Conservation (phyloP, 2,888 invertebrate genomes). For the Rhodophaea formosa region DNA sequence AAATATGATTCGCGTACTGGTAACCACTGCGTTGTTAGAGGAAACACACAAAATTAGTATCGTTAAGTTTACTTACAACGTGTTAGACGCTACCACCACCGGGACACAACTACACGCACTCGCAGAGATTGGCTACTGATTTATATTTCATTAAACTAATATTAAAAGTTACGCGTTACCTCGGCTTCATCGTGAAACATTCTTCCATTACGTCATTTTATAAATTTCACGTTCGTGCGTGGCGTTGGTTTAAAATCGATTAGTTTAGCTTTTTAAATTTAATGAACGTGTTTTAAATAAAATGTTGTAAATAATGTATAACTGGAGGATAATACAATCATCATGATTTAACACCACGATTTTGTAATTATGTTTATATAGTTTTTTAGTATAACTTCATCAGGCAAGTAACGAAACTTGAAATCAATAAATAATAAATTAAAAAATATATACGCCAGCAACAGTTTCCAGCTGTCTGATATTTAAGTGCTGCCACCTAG, state of each 20-base stretch:
- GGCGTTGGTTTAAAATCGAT: no score
- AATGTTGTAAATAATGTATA: no score
- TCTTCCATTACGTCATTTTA: not conserved
- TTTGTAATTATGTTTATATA: no score
- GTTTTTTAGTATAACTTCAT: no score
- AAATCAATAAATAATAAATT: no score
- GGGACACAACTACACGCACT: constrained; percentile 40
- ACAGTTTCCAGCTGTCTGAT: no score
- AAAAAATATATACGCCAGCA: no score
- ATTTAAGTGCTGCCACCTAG: no score
- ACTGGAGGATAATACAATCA: no score
- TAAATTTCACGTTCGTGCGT: no score
- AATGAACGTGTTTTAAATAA: not conserved
- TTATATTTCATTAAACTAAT: not conserved
- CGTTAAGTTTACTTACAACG: constrained; percentile 75
- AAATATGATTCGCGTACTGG: not conserved
- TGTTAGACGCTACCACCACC: constrained; percentile 74
- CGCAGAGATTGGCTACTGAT: constrained; percentile 47
- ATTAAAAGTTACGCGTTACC: not conserved
- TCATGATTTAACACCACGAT: no score
- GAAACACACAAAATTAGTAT: constrained; percentile 59
- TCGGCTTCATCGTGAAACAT: not conserved
- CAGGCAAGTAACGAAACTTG: no score
- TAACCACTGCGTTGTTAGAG: constrained; percentile 9
- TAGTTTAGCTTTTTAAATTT: not conserved